A percentile compares a stretch with the other conserved stretches of the same genome.
These are phyloP conservation scores for Synergus gifuensis DNA, from an alignment of 2,888 invertebrate species.

Conservation along the genomic window DNA sequence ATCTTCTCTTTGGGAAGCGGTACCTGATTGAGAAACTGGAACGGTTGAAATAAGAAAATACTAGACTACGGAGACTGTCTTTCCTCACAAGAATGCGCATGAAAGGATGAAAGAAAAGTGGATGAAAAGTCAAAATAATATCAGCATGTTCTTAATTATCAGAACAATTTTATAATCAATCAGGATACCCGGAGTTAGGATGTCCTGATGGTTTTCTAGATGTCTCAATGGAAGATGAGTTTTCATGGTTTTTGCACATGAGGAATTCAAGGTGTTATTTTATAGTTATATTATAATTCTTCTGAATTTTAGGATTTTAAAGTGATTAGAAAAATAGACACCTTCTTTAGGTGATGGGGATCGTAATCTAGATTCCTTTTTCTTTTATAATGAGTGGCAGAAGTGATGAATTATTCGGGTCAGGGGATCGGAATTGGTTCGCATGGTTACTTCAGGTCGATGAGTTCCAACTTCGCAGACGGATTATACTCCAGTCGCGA, in stretches of 20 bases:
- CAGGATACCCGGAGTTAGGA: background rate
- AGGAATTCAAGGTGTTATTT: background rate
- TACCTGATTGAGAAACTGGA: constrained; percentile 43
- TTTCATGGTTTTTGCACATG: background rate
- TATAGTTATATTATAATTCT: background rate
- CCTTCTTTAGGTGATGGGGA: constrained; percentile 67
- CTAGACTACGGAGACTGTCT: background rate
- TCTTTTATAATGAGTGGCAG: background rate
- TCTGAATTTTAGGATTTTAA: constrained; percentile 57
- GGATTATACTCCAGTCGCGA: constrained; percentile 37
- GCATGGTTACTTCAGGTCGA: constrained; percentile 8
- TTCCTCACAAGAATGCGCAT: too few species aligned
- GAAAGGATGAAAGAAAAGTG: background rate
- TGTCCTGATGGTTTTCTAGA: background rate
- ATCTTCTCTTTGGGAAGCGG: constrained; percentile 47
- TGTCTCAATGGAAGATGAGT: background rate
- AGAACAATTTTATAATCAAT: background rate
- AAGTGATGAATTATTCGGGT: constrained; percentile 2
- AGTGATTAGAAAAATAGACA: constrained; percentile 77
- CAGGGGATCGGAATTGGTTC: constrained; percentile 22
- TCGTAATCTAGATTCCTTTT: background rate
- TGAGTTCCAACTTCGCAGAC: constrained; percentile 37
- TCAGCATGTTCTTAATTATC: background rate
- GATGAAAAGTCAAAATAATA: constrained; percentile 48
- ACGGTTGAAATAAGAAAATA: constrained; percentile 26